Base-by-base conservation (phyloP, 2,113 vertebrate species). In the Dicrurus megarhynchus region DNA sequence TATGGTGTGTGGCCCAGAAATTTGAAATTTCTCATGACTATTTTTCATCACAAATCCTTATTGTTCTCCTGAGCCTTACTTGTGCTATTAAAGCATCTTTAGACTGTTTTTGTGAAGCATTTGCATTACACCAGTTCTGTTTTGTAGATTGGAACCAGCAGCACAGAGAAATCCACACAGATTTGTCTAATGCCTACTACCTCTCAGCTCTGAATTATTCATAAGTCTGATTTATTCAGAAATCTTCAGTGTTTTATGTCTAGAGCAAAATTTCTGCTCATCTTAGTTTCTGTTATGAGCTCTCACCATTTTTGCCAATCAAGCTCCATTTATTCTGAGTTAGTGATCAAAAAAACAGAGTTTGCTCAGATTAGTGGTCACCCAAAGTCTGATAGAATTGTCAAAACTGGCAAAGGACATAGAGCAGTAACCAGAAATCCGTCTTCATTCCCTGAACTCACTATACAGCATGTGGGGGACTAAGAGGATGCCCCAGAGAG, bases 141-240 rank as follows among this genome's bases (percentile, higher is more conserved):
- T 79, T 83, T 83, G 71, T 17, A 86, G 55, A 42, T 1, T 64
- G 21, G 46, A 80, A 77, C 14, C 27, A 33, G 57, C 9, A 83
- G 23, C 46, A 85, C 20, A 81, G 50, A 61, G 19, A 60, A 77
- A 19, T 60, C 70, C 39, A 49, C 7, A 30, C 2, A n/a, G 37
- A 88, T 83, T 83, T 88, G 57, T 44, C 46, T 90, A 68, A 85
- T 61, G 46, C 24, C 55, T 57, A 12, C 28, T 56, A 55, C 50
- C 55, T 89, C 57, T 44, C 60, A 90, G 32, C 20, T 85, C 75
- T 85, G 85, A 89, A 73, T 68, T 80, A 93, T 44, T 55, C 24
- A 68, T 23, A 30, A 33, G 10, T 32, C 49, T 68, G 37, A 49
- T 68, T 81, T 84, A 53, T 55, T 77, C 68, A 57, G 37, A 90